Base-by-base conservation (phyloP, 2,888 invertebrate genomes). In the Chironomus tentans region DNA sequence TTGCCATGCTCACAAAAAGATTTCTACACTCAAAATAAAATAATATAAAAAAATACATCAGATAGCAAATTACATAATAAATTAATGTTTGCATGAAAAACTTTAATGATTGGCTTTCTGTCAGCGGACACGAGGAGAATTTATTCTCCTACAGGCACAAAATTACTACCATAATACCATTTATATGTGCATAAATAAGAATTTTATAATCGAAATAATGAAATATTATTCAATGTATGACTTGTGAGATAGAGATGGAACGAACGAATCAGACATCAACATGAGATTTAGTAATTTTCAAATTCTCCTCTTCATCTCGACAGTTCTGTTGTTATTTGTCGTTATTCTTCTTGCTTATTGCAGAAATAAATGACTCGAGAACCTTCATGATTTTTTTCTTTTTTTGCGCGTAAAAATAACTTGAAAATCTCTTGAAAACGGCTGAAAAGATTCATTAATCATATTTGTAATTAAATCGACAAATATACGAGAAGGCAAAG, bases 31-130 rank as follows among this genome's bases (percentile, higher is more conserved):
- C 38, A 10, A 38, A 38, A 28, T 5, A 28, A n/a, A n/a, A n/a
- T n/a, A n/a, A n/a, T n/a, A n/a, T n/a, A 38, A 38, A 38, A 10
- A 38, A 38, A 38, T 38, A 38, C 56, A 56, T 18, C n/a, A 56
- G 56, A 56, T 7, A 15, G 18, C 18, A 70, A 70, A 70, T 70
- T 70, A 70, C 50, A 70, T 22, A 50, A 70, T 70, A 70, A 70
- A 70, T 70, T 70, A 70, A 70, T 70, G 70, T 50, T 50, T 70
- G 70, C 70, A 70, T 50, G 70, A 48, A 70, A 46, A 56, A 21
- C 18, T 50, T 70, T 70, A 70, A 70, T 70, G 50, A 70, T 70
- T 70, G 48, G 50, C n/a, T 56, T 56, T 50, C 70, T 70, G 70
- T 70, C 70, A 70, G 70, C 70, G 50, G 24, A 70, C 48, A 48